Percentiles rank a stretch among this genome's conserved stretches.
These are phyloP conservation scores for Coracias cyanogaster DNA, from an alignment of 2,797 vertebrate species.

Conservation along the genomic window DNA sequence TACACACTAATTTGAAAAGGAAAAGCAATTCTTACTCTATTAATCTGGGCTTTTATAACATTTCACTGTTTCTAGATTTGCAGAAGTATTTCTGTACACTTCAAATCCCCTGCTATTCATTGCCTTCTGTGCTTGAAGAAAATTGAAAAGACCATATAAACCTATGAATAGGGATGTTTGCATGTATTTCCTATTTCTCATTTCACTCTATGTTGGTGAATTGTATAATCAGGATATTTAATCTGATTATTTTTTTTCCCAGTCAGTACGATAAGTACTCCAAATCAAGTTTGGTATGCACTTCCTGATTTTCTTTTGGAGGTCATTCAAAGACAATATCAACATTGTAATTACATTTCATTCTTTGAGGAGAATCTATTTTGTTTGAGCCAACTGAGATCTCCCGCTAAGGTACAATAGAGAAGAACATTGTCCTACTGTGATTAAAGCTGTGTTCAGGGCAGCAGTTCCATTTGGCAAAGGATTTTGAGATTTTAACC, in stretches of 20 bases:
- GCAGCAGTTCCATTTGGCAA: slow-evolving; percentile 44
- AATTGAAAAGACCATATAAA: slow-evolving; percentile 57
- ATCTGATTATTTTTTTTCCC: slow-evolving; percentile 39
- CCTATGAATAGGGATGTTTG: not conserved
- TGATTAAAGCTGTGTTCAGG: slow-evolving; percentile 41
- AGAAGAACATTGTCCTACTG: slow-evolving; percentile 40
- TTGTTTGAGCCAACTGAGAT: slow-evolving; percentile 54
- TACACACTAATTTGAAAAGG: slow-evolving; percentile 6
- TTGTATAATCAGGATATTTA: slow-evolving; percentile 43
- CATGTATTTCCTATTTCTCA: slow-evolving; percentile 15
- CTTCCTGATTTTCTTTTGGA: slow-evolving; percentile 72
- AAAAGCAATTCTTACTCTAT: slow-evolving; percentile 14
- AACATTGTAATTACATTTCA: slow-evolving; percentile 72
- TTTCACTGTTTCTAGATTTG: not conserved
- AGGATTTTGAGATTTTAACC: slow-evolving; percentile 34
- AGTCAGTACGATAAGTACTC: slow-evolving; percentile 58
- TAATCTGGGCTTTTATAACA: slow-evolving; percentile 21
- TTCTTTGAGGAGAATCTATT: slow-evolving; percentile 69
- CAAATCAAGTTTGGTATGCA: slow-evolving; percentile 72
- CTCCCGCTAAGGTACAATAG: slow-evolving; percentile 65
- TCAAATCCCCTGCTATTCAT: slow-evolving; percentile 54
- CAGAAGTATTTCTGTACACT: slow-evolving; percentile 13
- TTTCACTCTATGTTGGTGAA: slow-evolving; percentile 3
- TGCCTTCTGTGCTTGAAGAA: slow-evolving; percentile 50
- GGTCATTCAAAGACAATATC: slow-evolving; percentile 75